Evolutionary conservation across 64 coral and sea anemone species (phyloP).

Genomic region (Astreopora myriophthalma): DNA sequence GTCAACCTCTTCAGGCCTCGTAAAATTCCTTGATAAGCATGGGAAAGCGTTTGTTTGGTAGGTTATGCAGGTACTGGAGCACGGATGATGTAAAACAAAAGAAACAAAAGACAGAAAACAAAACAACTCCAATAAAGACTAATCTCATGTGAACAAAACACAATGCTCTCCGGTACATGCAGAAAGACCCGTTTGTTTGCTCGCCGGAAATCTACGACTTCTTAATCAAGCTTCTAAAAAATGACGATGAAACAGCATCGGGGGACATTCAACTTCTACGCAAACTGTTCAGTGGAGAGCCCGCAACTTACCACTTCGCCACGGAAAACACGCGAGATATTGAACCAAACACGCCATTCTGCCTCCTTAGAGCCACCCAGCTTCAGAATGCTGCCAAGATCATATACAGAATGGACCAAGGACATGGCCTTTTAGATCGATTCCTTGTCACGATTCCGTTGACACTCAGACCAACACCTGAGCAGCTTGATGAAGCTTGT

Average conservation of each 20-base stretch:
- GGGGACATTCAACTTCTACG: too few species aligned
- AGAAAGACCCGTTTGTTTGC: too few species aligned
- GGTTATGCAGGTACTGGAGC: too few species aligned
- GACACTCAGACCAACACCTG: background rate
- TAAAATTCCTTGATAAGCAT: too few species aligned
- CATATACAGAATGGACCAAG: background rate
- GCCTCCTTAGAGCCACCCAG: slow-evolving; percentile 30
- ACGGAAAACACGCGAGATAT: slow-evolving; percentile 1
- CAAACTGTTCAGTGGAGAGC: too few species aligned
- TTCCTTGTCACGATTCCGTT: background rate
- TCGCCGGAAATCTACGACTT: slow-evolving; percentile 16
- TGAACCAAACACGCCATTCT: slow-evolving; percentile 33
- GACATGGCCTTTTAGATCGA: background rate
- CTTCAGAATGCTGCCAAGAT: slow-evolving; percentile 53
- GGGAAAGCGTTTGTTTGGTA: slow-evolving; percentile 13
- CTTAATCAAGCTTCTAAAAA: slow-evolving; percentile 27
- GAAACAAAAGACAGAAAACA: too few species aligned
- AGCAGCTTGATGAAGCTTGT: background rate
- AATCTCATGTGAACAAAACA: too few species aligned
- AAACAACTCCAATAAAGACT: too few species aligned
- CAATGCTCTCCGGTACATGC: too few species aligned
- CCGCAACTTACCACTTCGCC: background rate
- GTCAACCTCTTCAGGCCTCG: too few species aligned
- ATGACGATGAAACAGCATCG: slow-evolving; percentile 9
- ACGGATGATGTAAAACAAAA: too few species aligned